These are phyloP conservation scores for Scaptomyza polygonia DNA, from an alignment of 2,888 invertebrate genomes.

Conservation along the genomic window DNA sequence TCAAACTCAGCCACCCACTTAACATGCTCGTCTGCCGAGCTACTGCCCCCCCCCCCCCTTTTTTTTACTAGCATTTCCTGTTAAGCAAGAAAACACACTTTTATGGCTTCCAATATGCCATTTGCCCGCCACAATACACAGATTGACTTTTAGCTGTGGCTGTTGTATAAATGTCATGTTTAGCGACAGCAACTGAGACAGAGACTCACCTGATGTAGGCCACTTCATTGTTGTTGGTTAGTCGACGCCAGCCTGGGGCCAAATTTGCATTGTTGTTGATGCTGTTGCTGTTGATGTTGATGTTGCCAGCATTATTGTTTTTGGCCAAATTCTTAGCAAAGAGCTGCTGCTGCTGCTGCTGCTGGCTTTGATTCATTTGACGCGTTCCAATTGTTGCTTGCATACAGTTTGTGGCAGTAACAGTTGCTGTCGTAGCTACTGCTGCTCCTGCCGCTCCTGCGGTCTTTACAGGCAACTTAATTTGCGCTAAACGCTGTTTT, in stretches of 20 bases:
- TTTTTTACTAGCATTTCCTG: constrained; percentile 65
- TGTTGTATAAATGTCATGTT: constrained; percentile 69
- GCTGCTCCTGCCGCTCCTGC: constrained; percentile 13
- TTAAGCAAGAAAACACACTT: constrained; percentile 61
- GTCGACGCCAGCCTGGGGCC: constrained; percentile 92
- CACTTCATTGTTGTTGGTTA: constrained; percentile 89
- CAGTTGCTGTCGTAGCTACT: constrained; percentile 45
- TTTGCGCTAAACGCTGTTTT: constrained; percentile 61
- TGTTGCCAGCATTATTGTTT: constrained; percentile 48
- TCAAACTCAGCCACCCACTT: constrained; percentile 24
- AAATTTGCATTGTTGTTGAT: constrained; percentile 85
- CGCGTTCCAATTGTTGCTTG: constrained; percentile 73
- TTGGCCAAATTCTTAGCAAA: constrained; percentile 69
- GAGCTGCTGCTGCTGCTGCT: constrained; percentile 52
- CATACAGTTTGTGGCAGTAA: constrained; percentile 57
- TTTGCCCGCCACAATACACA: constrained; percentile 67
- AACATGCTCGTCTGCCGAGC: constrained; percentile 6
- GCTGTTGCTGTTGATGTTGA: constrained; percentile 22
- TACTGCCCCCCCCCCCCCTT: constrained; percentile 10
- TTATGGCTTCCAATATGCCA: constrained; percentile 71
- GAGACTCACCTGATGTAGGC: constrained; percentile 90
- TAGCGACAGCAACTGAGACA: constrained; percentile 34
- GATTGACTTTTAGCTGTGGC: constrained; percentile 69
- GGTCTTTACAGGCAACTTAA: constrained; percentile 64
- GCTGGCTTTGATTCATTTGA: constrained; percentile 72